Base-by-base conservation (phyloP, 1,140 invertebrate species). In the Penaeus japonicus region DNA sequence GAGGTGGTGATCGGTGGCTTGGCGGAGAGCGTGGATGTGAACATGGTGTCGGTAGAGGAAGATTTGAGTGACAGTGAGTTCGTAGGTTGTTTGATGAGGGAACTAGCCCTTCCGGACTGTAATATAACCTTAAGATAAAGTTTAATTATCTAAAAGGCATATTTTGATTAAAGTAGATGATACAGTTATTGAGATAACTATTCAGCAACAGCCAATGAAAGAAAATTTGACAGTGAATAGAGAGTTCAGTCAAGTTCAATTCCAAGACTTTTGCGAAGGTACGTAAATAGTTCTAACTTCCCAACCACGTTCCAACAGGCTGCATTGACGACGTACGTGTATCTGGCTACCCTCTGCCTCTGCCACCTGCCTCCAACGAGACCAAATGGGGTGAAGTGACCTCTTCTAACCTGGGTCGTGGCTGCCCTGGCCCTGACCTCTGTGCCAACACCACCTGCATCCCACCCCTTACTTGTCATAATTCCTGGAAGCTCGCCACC, bases 251-350 rank as follows among this genome's bases (percentile, higher is more conserved):
- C 15, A 47, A 10, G 10, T 47, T 47, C 47, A 47, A 1, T 15
- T 47, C 5, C 10, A 7, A 4, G 2, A 39, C 10, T 47, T 47
- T 47, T 47, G 47, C 47, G 47, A 47, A 47, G 47, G 15, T 47
- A 12, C 10, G 5, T 47, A 10, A 12, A 15, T 12, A 47, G 47
- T 7, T 39, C 35, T 7, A 39, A 2, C 35, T 7, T 7, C 4
- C 18, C n/a, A 22, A 22, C 47, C 17, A n/a, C 18, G 7, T 35
- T 17, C 18, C 47, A 4, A 39, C 59, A 87, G 85, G 85, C 0
- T 87, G 85, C 57, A 17, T 87, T 7, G 85, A 87, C 32, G 85
- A 87, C 57, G 12, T 87, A 4, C 24, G 85, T 1, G 81, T 87
- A 22, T 87, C 78, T 24, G 85, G 85, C 18, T 20, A 57, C 7